Percentiles rank a stretch among this genome's conserved stretches.
These are phyloP conservation scores for Drosophila bifasciata DNA, from an alignment of 1,140 invertebrate genomes.

Conservation along the genomic window DNA sequence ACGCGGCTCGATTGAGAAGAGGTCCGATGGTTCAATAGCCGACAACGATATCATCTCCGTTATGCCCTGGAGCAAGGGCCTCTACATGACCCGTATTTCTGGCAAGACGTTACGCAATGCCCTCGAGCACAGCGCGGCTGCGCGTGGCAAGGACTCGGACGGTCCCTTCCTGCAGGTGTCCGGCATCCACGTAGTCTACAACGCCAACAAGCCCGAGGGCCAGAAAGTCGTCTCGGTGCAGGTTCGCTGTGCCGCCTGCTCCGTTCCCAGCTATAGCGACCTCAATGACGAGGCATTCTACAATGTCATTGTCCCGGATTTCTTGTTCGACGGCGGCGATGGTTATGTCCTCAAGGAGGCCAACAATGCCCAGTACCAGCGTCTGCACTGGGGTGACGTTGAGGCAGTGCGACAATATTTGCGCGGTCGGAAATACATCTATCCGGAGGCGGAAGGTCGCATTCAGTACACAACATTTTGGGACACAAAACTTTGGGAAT, in stretches of 20 bases:
- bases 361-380: constrained; percentile 6
- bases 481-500: too few species aligned
- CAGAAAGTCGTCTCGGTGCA: constrained; percentile 85
- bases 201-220: constrained; percentile 84
- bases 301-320: constrained; percentile 84
- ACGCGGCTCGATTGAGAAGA: constrained; percentile 66
- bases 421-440: constrained; percentile 74
- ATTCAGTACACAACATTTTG: constrained; percentile 79
- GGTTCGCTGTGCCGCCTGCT: constrained; percentile 85
- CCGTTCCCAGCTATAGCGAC: constrained; percentile 82
- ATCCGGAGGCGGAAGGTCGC: constrained; percentile 85
- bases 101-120: constrained; percentile 82
- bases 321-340: constrained; percentile 63
- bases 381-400: constrained; percentile 42
- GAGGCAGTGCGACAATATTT: constrained; percentile 58
- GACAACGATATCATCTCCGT: constrained; percentile 83
- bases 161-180: constrained; percentile 87
- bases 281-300: constrained; percentile 84
- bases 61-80: constrained; percentile 86
- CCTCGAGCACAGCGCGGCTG: constrained; percentile 85
- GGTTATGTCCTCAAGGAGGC: constrained; percentile 42
- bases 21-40: constrained; percentile 65
- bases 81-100: constrained; percentile 85
- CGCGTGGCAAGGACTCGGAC: constrained; percentile 84
- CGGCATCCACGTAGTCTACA: constrained; percentile 85